Conservation (phyloP, 2,113 vertebrate genomes). For the Dromaius novaehollandiae region DNA sequence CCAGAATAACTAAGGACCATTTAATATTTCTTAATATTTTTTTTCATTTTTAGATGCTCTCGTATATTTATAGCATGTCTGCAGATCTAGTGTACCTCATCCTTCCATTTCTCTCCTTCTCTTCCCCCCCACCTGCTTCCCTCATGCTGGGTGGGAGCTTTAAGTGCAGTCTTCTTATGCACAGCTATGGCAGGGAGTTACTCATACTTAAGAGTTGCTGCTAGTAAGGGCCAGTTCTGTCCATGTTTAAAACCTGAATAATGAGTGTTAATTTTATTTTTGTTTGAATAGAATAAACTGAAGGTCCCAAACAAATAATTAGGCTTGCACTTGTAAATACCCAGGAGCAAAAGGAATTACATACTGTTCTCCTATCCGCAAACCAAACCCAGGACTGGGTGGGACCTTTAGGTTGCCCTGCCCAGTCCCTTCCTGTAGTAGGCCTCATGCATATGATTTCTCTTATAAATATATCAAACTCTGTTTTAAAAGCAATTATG, state of each 20-base stretch:
- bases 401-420: not conserved
- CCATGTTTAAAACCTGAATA: not conserved
- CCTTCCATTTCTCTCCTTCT: not conserved
- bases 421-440: not conserved
- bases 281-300: not conserved
- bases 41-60: not conserved
- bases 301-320: not conserved
- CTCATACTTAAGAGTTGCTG: not conserved
- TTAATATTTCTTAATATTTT: not conserved
- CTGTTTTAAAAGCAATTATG: not conserved
- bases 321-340: not conserved
- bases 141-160: not conserved
- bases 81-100: not conserved
- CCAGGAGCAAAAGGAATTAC: not conserved
- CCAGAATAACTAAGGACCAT: not conserved
- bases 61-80: not conserved
- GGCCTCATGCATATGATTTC: not conserved
- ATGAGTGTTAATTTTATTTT: not conserved
- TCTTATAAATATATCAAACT: conserved; percentile 2
- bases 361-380: not conserved
- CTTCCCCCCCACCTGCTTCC: not conserved
- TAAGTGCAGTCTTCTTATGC: not conserved
- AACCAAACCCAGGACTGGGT: not conserved
- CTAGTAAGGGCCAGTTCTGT: not conserved
- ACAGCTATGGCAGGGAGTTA: not conserved